A percentile compares a stretch with the other conserved stretches of the same genome.
These are phyloP conservation scores for Nesogale talazaci DNA, from an alignment of 2,113 vertebrate genomes.

Conservation along the genomic window DNA sequence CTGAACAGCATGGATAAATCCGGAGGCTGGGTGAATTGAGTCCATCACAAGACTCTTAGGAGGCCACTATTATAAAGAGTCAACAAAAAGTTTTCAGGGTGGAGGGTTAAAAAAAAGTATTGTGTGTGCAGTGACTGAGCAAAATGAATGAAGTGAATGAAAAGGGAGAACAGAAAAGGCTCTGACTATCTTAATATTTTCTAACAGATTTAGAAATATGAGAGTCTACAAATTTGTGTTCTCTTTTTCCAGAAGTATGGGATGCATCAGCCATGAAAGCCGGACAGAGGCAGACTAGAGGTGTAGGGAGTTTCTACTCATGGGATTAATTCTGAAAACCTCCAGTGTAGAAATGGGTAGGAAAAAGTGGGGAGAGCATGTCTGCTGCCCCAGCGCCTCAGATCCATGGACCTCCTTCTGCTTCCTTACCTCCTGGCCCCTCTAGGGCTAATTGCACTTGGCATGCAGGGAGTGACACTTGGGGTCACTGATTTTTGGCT, in stretches of 20 bases:
- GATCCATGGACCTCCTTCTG: background rate
- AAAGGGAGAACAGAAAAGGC: no score
- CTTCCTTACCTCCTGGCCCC: background rate
- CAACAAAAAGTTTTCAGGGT: no score
- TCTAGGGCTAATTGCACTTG: constrained; percentile 35
- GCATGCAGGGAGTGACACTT: constrained; percentile 64
- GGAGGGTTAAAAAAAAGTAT: no score
- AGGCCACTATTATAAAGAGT: no score
- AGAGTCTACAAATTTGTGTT: background rate
- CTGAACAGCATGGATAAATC: background rate
- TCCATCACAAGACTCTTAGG: no score
- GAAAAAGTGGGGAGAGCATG: background rate
- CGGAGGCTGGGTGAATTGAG: background rate
- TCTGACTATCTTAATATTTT: no score
- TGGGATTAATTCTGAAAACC: background rate
- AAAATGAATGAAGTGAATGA: no score
- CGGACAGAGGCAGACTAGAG: background rate
- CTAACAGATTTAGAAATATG: background rate
- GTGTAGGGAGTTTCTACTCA: background rate
- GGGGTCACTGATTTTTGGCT: constrained; percentile 72
- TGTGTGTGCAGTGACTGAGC: no score
- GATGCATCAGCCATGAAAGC: background rate
- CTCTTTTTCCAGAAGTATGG: background rate
- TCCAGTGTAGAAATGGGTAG: background rate
- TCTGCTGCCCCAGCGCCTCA: background rate